phyloP scores from a whole-genome alignment of 2,113 vertebrate genomes.

The Addax nasomaculatus region DNA sequence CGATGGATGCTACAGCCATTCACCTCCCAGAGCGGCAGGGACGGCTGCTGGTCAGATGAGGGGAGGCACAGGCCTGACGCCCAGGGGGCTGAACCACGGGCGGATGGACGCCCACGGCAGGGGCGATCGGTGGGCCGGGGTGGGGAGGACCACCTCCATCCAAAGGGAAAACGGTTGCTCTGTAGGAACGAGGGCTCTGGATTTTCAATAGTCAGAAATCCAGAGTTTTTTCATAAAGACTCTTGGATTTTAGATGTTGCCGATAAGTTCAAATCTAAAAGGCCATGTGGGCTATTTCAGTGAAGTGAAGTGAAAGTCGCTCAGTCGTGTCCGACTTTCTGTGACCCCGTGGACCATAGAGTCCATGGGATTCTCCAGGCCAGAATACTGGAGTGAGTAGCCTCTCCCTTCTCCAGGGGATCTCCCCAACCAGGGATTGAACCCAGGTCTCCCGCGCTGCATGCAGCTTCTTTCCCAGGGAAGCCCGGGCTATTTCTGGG shows the following conservation, averaged over 20 bases:
- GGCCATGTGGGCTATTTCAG: neutral
- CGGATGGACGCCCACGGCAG: neutral
- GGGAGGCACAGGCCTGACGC: neutral
- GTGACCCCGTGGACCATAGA: no score
- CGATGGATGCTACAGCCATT: neutral
- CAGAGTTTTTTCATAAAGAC: neutral
- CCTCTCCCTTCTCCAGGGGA: no score
- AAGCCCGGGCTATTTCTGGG: neutral
- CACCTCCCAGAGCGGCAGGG: neutral
- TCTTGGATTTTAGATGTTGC: neutral
- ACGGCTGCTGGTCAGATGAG: neutral
- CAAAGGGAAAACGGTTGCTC: neutral
- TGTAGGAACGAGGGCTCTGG: neutral
- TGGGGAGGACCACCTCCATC: rapidly evolving
- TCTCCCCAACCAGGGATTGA: no score
- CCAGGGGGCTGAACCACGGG: neutral
- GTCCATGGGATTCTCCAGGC: no score
- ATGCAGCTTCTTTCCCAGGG: no score
- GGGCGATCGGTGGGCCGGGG: neutral
- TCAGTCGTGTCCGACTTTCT: no score
- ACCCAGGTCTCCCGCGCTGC: no score
- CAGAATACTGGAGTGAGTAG: no score
- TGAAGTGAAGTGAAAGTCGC: no score
- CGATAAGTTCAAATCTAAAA: neutral
- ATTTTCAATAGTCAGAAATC: neutral